These are phyloP conservation scores for Phortica okadai DNA, from an alignment of 2,888 invertebrate species.

Conservation along the genomic window DNA sequence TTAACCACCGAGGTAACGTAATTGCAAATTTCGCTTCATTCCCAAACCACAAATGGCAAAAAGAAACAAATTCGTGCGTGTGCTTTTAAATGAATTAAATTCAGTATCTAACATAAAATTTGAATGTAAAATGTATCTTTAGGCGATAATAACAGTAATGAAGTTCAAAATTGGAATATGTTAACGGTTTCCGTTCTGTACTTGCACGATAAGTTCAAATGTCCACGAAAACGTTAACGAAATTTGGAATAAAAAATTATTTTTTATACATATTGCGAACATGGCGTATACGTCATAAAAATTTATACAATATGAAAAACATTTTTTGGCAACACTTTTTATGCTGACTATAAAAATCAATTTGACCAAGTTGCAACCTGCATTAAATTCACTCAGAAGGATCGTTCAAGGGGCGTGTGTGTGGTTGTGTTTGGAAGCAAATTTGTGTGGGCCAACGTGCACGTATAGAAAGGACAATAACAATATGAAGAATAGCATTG, in stretches of 20 bases:
- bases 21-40: not conserved
- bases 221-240: slow-evolving; percentile 38
- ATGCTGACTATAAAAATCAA: slow-evolving; percentile 38
- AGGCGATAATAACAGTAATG: no score
- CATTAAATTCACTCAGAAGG: not conserved
- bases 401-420: not conserved
- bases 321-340: slow-evolving; percentile 49
- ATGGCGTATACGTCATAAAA: slow-evolving; percentile 65
- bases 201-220: slow-evolving; percentile 39
- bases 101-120: slow-evolving; percentile 42
- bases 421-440: not conserved
- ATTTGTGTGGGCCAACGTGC: no score
- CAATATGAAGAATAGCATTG: no score
- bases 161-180: no score
- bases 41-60: not conserved
- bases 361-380: slow-evolving; percentile 38
- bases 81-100: slow-evolving; percentile 54
- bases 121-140: no score
- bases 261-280: slow-evolving; percentile 54
- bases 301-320: not conserved
- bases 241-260: slow-evolving; percentile 60
- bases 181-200: not conserved
- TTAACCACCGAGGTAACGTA: not conserved
- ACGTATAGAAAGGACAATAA: no score
- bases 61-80: slow-evolving; percentile 18